Evolutionary conservation across 2,797 vertebrate species (phyloP), one percentile per base, ranked within the genome.

Genomic region (Numenius phaeopus): DNA sequence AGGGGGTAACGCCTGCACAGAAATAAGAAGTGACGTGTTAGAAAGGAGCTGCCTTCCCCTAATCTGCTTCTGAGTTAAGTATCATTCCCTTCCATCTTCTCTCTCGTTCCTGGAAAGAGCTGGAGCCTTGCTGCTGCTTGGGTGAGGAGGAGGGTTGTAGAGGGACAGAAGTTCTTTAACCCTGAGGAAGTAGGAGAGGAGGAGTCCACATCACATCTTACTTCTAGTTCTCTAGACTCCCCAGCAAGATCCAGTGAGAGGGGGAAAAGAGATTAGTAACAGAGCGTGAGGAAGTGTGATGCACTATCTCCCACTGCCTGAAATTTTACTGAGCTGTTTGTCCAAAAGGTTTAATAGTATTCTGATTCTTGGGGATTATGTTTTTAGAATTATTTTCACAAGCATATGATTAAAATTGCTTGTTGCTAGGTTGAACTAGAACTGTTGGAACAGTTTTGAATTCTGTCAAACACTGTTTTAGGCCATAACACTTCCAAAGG

Each of bases 281-380:
- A 39, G 47, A 24, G 4, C 37, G 40, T 40, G 47, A 50, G 34
- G 30, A 62, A 34, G 47, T 46, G 11, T n/a, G 12, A 37, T 71
- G 14, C 1, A 0, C 16, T 24, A 0, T 89, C 14, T 78, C 21
- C 2, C 5, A 11, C 14, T 87, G 62, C 22, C 30, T 67, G 46
- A 47, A 87, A 29, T 76, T n/a, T 76, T 69, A 34, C 58, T 40
- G 54, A 44, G 30, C 34, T 79, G 15, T 30, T 87, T 72, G n/a
- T 89, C 32, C 15, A 27, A 29, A 59, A 78, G 10, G 2, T 39
- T 73, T 90, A 77, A 67, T 22, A 59, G 14, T 61, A 64, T 34
- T 8, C 14, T 42, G 17, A 49, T 40, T 88, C n/a, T 73, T 1
- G 1, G 24, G 27, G 22, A 1, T 6, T 44, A 4, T 52, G 10